phyloP scores from a whole-genome alignment of 2,797 vertebrate species.

The Thunnus albacares region DNA sequence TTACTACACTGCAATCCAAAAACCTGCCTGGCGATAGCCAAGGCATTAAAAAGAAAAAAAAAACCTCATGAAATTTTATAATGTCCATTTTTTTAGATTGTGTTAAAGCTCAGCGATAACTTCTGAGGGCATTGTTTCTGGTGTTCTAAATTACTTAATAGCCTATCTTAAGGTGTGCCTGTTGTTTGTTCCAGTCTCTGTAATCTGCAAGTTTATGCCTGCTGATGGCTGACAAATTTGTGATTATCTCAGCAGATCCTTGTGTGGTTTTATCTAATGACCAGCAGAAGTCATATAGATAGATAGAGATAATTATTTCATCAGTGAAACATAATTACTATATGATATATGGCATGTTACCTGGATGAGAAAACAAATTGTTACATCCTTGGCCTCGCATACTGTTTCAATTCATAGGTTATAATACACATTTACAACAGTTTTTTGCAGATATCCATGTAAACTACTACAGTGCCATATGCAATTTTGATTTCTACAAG shows the following conservation, averaged over 20 bases:
- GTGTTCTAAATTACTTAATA: neutral
- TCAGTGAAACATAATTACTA: neutral
- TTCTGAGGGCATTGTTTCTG: neutral
- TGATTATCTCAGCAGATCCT: constrained; percentile 20
- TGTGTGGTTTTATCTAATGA: neutral
- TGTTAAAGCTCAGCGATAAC: neutral
- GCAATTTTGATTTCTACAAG: too few relatives aligned
- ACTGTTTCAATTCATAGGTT: too few relatives aligned
- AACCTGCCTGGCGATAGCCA: neutral
- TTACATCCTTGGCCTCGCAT: neutral
- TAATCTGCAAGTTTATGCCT: neutral
- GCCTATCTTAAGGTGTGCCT: too few relatives aligned
- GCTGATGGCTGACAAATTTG: constrained; percentile 9
- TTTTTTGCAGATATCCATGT: too few relatives aligned
- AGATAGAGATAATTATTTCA: neutral
- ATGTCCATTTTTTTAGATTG: neutral
- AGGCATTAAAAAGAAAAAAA: neutral
- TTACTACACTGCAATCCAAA: neutral
- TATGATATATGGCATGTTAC: neutral
- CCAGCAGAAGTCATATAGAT: too few relatives aligned
- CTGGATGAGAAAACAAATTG: neutral
- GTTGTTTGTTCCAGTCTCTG: too few relatives aligned
- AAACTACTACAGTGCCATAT: too few relatives aligned
- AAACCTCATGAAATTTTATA: neutral
- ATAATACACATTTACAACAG: too few relatives aligned